Conservation (phyloP, 2,888 invertebrate species). For the Plagodis dolabraria region DNA sequence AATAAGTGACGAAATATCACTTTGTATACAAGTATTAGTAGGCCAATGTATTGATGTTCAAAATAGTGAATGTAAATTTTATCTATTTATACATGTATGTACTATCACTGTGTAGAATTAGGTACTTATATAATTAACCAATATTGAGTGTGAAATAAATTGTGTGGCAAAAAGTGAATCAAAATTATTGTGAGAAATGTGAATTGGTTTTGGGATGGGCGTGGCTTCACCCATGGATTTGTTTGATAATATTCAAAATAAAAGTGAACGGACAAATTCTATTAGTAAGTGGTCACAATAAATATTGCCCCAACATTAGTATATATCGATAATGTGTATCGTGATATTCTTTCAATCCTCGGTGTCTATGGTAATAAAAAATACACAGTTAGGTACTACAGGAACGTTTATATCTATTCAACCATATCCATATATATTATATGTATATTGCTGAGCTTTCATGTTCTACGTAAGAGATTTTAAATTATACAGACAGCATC, state of each 20-base stretch:
- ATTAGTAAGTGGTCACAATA: slow-evolving; percentile 23
- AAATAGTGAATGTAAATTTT: slow-evolving; percentile 56
- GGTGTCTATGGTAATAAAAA: slow-evolving; percentile 42
- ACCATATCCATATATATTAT: slow-evolving; percentile 55
- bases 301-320: slow-evolving; percentile 31
- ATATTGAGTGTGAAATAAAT: slow-evolving; percentile 18
- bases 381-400: slow-evolving; percentile 38
- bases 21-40: slow-evolving; percentile 67
- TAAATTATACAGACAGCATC: slow-evolving; percentile 36
- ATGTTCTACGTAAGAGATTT: slow-evolving; percentile 34
- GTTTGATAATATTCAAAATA: slow-evolving; percentile 1
- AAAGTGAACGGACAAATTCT: slow-evolving; percentile 5
- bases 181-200: no score
- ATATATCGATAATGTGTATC: slow-evolving; percentile 28
- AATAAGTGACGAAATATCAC: slow-evolving; percentile 30
- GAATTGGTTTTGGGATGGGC: slow-evolving; percentile 7
- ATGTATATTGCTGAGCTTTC: slow-evolving; percentile 66
- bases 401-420: slow-evolving; percentile 32
- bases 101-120: slow-evolving; percentile 32
- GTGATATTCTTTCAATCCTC: slow-evolving; percentile 33
- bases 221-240: slow-evolving; percentile 4
- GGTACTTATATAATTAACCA: slow-evolving; percentile 11
- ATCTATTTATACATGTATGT: slow-evolving; percentile 48
- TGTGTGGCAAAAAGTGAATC: slow-evolving; percentile 10
- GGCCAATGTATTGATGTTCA: slow-evolving; percentile 57